Conservation (phyloP, 2,888 invertebrate species). For the Gandaritis pyraliata region DNA sequence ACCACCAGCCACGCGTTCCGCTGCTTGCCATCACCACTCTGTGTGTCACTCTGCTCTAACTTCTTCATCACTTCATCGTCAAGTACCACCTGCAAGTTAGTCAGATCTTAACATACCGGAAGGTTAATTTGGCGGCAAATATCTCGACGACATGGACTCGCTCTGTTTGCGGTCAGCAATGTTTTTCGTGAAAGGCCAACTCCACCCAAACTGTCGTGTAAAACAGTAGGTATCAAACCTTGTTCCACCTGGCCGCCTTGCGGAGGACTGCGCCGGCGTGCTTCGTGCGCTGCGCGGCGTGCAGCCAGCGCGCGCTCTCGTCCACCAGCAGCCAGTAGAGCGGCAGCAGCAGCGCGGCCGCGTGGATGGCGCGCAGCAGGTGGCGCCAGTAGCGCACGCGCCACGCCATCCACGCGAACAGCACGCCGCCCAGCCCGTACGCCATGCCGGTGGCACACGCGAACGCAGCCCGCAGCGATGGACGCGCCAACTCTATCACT, state of each 20-base stretch:
- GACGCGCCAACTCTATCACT: constrained; percentile 74
- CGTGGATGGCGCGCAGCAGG: constrained; percentile 86
- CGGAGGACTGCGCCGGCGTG: constrained; percentile 84
- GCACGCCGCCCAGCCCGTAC: constrained; percentile 84
- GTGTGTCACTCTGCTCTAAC: constrained; percentile 44
- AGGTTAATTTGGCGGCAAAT: no score
- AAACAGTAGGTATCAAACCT: constrained; percentile 59
- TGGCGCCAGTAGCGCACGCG: constrained; percentile 87
- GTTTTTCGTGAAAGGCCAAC: no score
- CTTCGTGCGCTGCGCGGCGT: constrained; percentile 84
- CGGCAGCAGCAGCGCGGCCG: constrained; percentile 87
- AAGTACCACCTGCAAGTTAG: constrained; percentile 53
- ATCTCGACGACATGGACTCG: no score
- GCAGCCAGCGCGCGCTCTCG: constrained; percentile 91
- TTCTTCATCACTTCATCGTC: constrained; percentile 60
- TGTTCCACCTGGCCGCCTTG: constrained; percentile 87
- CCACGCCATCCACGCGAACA: constrained; percentile 65
- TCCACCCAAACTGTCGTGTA: no score
- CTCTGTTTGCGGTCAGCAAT: no score
- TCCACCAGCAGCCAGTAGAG: constrained; percentile 88
- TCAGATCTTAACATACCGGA: background rate
- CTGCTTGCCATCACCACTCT: constrained; percentile 25
- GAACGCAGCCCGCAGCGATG: constrained; percentile 69
- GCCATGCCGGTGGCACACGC: constrained; percentile 73
- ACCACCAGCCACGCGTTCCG: constrained; percentile 59